Evolutionary conservation across 2,113 vertebrate species (phyloP), one percentile per base, ranked within the genome.

Genomic region (Paedocypris sp.): DNA sequence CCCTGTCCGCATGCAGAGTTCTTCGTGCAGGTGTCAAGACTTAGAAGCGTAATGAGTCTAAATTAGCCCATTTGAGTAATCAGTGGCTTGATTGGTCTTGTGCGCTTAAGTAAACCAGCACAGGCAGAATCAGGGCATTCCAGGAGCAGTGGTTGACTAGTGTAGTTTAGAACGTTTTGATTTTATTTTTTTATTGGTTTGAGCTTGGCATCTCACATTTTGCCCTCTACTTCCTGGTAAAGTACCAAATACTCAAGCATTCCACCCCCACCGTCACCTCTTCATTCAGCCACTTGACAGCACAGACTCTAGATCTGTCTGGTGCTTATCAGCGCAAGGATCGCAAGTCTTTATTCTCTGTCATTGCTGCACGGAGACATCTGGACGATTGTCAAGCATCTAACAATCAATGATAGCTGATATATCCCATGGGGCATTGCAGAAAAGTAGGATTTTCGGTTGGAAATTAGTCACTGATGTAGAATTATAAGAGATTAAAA

Each of bases 341-440:
- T 77, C 72, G 70, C 70, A 45, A 59, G 56, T 57, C 66, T 67
- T 52, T 49, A 60, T 64, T 53, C 57, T 66, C 62, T 64, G 62
- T 70, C 69, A 51, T 56, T 45, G 60, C 60, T 16, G 28, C 75
- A 79, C 67, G 76, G 74, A 83, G 84, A 86, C 85, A 87, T 87
- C 85, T 87, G 85, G 83, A 83, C 82, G 77, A 82, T 80, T 86
- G 85, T 87, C 84, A 86, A 68, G 76, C 79, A 86, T 76, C 80
- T 85, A 80, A 83, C 75, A 77, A 79, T 83, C 78, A 73, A 75
- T 79, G 77, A 82, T 77, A 67, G 73, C 73, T 82, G 85, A 86
- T 77, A 75, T 80, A 74, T 86, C 85, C 83, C 84, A 45, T 53
- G 2, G 76, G 82, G 78, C 71, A 68, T 35, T 63, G 43, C 50